Conservation (phyloP, 2,113 vertebrate genomes). For the Stegostoma tigrinum region DNA sequence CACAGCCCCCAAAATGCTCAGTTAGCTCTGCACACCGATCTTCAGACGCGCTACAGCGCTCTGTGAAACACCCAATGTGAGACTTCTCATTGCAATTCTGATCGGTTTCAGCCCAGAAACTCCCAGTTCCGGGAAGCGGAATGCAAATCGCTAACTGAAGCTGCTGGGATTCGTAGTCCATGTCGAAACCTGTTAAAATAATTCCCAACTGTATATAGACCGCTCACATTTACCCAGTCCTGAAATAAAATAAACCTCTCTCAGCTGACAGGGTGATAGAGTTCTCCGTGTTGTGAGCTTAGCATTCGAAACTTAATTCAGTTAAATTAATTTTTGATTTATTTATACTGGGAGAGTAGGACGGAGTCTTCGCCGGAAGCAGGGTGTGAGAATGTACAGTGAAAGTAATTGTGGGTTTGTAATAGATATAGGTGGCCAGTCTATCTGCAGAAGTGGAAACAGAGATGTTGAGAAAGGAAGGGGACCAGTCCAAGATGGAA, state of each 20-base stretch:
- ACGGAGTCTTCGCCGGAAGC: neutral
- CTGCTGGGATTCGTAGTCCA: slow-evolving; percentile 18
- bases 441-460: too few relatives aligned
- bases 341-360: neutral
- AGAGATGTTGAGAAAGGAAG: too few relatives aligned
- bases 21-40: neutral
- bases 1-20: neutral
- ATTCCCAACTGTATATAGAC: neutral
- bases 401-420: too few relatives aligned
- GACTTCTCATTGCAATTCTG: neutral
- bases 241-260: neutral
- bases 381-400: too few relatives aligned
- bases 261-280: neutral
- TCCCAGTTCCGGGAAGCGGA: neutral
- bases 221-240: neutral
- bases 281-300: neutral
- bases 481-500: too few relatives aligned
- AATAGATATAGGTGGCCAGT: too few relatives aligned
- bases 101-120: neutral
- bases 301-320: neutral
- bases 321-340: neutral
- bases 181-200: neutral
- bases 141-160: neutral
- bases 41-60: neutral
- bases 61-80: neutral